These are phyloP conservation scores for Merluccius polli DNA, from an alignment of 2,797 vertebrate species.

Conservation along the genomic window DNA sequence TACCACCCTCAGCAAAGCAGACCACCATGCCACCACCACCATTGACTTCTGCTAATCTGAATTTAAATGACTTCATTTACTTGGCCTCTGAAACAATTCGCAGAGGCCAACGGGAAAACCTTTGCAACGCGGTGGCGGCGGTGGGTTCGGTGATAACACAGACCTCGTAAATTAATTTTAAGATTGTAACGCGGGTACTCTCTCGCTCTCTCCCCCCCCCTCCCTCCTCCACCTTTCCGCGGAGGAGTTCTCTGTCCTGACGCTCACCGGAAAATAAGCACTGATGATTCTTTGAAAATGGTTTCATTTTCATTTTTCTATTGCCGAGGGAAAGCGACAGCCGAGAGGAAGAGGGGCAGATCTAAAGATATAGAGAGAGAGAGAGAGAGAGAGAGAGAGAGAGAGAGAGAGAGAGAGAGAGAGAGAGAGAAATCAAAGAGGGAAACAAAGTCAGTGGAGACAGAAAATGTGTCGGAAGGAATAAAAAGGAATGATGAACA, in stretches of 20 bases:
- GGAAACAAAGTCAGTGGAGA: not conserved
- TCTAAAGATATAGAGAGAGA: slow-evolving; percentile 34
- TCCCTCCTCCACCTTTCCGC: too few species aligned
- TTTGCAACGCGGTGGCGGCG: slow-evolving; percentile 16
- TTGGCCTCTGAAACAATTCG: slow-evolving; percentile 53
- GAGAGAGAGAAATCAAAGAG: not conserved
- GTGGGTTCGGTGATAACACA: slow-evolving; percentile 23
- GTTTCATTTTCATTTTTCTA: slow-evolving; percentile 42
- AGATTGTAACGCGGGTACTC: slow-evolving; percentile 38
- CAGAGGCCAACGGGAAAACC: slow-evolving; percentile 33
- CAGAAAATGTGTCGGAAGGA: not conserved
- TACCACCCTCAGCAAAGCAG: not conserved
- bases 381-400: not conserved
- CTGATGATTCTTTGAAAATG: slow-evolving; percentile 50
- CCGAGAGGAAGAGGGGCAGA: slow-evolving; percentile 37
- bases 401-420: not conserved
- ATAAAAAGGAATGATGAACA: not conserved
- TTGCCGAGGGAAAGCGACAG: slow-evolving; percentile 38
- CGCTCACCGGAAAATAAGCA: not conserved
- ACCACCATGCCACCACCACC: slow-evolving; percentile 21
- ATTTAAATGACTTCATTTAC: slow-evolving; percentile 69
- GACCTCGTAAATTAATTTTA: slow-evolving; percentile 36
- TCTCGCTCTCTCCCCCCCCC: not conserved
- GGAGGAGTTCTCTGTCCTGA: too few species aligned
- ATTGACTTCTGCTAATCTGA: slow-evolving; percentile 55